These are phyloP conservation scores for Azorinus chamasolen DNA, from an alignment of 2,888 invertebrate species.

Conservation along the genomic window DNA sequence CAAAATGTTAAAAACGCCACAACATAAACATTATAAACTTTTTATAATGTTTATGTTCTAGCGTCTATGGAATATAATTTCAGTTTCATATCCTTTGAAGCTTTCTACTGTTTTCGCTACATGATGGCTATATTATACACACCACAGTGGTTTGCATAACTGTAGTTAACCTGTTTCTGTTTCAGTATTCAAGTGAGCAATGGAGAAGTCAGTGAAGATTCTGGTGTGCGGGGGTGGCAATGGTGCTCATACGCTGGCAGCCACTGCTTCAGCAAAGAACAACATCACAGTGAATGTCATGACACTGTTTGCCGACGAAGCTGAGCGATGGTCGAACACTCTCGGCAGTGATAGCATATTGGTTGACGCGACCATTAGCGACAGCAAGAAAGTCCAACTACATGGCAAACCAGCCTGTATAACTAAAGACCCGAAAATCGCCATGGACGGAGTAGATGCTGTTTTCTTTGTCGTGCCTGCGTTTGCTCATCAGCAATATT, in stretches of 20 bases:
- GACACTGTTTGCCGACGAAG: conserved; percentile 76
- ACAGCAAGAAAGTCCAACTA: conserved; percentile 52
- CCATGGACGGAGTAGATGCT: conserved; percentile 70
- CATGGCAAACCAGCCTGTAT: conserved; percentile 69
- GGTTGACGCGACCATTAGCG: conserved; percentile 52
- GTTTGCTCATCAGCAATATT: conserved; percentile 78
- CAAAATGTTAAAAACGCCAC: no score
- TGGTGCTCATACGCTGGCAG: conserved; percentile 79
- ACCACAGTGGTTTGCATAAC: no score
- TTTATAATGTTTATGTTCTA: no score
- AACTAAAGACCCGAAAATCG: conserved; percentile 72
- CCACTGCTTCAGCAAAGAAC: conserved; percentile 64
- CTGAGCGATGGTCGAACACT: conserved; percentile 72
- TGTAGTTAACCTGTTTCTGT: no score
- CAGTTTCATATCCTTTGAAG: no score
- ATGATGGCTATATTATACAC: no score
- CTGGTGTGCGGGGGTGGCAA: conserved; percentile 80
- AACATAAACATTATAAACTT: no score
- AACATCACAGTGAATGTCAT: conserved; percentile 73
- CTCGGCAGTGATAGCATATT: conserved; percentile 62
- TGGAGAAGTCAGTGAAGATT: conserved; percentile 9
- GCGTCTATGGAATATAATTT: no score
- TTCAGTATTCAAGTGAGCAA: no score
- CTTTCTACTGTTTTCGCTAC: no score
- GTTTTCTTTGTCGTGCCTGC: conserved; percentile 79